Evolutionary conservation across 2,888 invertebrate species (phyloP), one percentile per base, ranked within the genome.

Genomic region (Drosophila nigritarsus): DNA sequence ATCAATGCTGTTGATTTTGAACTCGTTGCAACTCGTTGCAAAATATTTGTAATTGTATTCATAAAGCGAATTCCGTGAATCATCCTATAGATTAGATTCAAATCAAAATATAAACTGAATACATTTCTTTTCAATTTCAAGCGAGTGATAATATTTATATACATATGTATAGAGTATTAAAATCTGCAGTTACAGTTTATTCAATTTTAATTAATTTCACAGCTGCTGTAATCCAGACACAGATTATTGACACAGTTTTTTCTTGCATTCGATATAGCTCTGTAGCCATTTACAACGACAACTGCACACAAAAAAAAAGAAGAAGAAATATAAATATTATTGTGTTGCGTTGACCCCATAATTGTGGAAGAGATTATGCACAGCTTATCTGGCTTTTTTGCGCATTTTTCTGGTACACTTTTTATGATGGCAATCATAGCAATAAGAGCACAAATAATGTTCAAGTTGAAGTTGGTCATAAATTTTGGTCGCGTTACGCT

Each of bases 401-500:
- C 73, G 64, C 75, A 71, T 60, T 78, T 62, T 49, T 58, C 51
- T 49, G 42, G 20, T 73, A 32, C 58, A 49, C 38, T 55, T 64
- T 45, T 74, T 42, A 42, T 56, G 56, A 42, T 15, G 30, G 56
- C 56, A 56, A 55, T 59, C 30, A 40, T 20, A 9, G n/a, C 55
- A 50, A 55, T 24, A 38, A 66, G 15, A 29, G 53, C 13, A 40
- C 56, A 56, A 40, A 45, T 45, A 45, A 45, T 45, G 45, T 45
- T 45, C 45, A 89, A 82, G 79, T 83, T 86, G 84, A 38, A 55
- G 55, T 87, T 89, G 87, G 90, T 82, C 90, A 87, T 87, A 87
- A 87, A 87, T 87, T 90, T 90, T 88, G 79, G 76, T 56, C 65
- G 88, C 83, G 90, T 89, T 81, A 83, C 86, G 88, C 88, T 75